phyloP scores from a whole-genome alignment of 2,797 vertebrate genomes.

The Carcharodon carcharias region DNA sequence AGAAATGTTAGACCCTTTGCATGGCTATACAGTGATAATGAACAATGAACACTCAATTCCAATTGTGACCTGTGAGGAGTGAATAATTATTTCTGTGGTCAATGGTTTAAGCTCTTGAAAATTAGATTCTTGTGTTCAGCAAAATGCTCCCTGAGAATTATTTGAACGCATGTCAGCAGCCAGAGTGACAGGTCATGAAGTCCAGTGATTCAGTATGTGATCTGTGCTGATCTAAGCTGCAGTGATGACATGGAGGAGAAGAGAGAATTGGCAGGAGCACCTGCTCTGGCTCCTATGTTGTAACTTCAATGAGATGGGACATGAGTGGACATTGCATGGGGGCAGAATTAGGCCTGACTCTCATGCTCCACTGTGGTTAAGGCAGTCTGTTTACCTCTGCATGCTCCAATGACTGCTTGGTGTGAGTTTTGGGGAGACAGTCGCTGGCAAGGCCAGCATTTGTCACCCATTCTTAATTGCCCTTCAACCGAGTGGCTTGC shows the following conservation, averaged over 20 bases:
- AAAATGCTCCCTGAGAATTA: background rate
- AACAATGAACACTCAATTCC: background rate
- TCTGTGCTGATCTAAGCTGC: background rate
- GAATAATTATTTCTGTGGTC: background rate
- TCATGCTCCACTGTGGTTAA: background rate
- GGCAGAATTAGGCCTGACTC: background rate
- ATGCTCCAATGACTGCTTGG: background rate
- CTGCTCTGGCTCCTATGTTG: background rate
- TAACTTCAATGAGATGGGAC: background rate
- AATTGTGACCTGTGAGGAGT: background rate
- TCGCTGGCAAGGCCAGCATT: too few relatives aligned
- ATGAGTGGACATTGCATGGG: background rate
- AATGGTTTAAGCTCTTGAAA: background rate
- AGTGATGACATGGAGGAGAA: background rate
- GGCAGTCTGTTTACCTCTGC: too few relatives aligned
- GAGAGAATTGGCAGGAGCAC: background rate
- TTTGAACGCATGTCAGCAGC: background rate
- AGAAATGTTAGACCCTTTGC: background rate
- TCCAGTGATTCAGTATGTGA: background rate
- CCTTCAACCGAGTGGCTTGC: too few relatives aligned
- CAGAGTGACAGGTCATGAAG: background rate
- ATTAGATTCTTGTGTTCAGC: background rate
- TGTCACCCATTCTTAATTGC: too few relatives aligned
- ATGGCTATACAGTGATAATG: background rate
- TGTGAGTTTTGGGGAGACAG: background rate